Evolutionary conservation across 2,113 vertebrate species (phyloP), one percentile per base, ranked within the genome.

Genomic region (Gyps fulvus): DNA sequence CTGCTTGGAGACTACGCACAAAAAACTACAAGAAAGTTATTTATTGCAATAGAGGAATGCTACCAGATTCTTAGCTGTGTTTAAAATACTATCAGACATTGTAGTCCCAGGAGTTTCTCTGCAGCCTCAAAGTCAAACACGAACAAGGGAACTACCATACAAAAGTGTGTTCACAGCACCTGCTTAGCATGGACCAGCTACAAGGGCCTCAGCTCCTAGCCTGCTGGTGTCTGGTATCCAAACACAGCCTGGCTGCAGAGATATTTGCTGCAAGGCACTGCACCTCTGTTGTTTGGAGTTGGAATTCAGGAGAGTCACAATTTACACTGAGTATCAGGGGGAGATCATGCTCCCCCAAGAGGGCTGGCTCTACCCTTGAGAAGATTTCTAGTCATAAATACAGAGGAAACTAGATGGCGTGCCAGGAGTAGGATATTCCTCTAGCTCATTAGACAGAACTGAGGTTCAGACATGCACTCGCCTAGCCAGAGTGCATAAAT

Each of bases 131-230:
- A 82, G 31, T 14, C n/a, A 71, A 87, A 61, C 20, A 78, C 0
- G 3, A 69, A 54, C 21, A 61, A 36, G 6, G 29, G 34, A 47
- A 69, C 38, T 66, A 25, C 4, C 2, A 0, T 42, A 54, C 17
- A 21, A 20, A 92, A 78, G 11, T 50, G 13, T 1, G 1, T 22
- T 92, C 17, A 15, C 15, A 31, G 40, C 8, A 34, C 20, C 20
- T 42, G 15, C 13, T 73, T 47, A 59, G 31, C 32, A 29, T 5
- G 18, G 18, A 34, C 17, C 18, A 52, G 10, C 16, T 63, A 11
- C 0, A 0, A 47, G 7, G 16, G 34, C 25, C 47, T 91, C 2
- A 2, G 23, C 31, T 90, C 16, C 49, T 32, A 62, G 34, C 10
- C 19, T 31, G 16, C n/a, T 54, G 22, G 9, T 31, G 23, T 29